phyloP scores from a whole-genome alignment of 1,140 invertebrate species.

The Acromyrmex charruanus region DNA sequence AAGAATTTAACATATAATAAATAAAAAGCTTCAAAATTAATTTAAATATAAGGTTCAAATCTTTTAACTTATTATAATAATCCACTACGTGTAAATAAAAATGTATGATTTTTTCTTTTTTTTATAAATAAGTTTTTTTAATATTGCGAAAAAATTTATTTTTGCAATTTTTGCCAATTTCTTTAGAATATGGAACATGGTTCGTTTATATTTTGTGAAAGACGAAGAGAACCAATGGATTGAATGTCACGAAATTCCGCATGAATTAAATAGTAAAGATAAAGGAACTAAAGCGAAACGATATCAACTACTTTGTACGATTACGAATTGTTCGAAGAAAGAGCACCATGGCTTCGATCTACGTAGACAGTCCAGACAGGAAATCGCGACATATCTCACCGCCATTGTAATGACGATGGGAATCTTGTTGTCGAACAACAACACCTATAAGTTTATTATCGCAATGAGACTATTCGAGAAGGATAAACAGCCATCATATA shows the following conservation, averaged over 20 bases:
- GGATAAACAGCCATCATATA: conserved; percentile 70
- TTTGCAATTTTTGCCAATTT: background rate
- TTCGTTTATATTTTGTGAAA: conserved; percentile 2
- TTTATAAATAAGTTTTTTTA: background rate
- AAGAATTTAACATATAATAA: too few relatives aligned
- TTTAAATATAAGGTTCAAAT: background rate
- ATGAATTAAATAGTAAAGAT: conserved; percentile 4
- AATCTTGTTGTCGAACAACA: conserved; percentile 77
- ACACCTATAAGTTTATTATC: conserved; percentile 79
- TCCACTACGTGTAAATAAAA: background rate
- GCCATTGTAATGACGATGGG: conserved; percentile 74
- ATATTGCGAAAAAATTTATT: background rate
- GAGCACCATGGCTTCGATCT: conserved; percentile 77
- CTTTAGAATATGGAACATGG: background rate
- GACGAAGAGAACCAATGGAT: conserved; percentile 12
- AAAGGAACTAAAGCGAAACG: conserved; percentile 40
- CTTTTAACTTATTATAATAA: background rate
- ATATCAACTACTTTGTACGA: conserved; percentile 66
- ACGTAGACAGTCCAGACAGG: conserved; percentile 63
- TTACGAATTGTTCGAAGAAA: conserved; percentile 72
- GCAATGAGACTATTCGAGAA: conserved; percentile 71
- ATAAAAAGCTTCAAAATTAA: background rate
- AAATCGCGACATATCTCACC: conserved; percentile 73
- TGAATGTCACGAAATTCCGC: conserved; percentile 28
- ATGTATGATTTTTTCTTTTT: background rate